These are phyloP conservation scores for Lasioglossum zephyrum DNA, from an alignment of 2,888 invertebrate species.

Conservation along the genomic window DNA sequence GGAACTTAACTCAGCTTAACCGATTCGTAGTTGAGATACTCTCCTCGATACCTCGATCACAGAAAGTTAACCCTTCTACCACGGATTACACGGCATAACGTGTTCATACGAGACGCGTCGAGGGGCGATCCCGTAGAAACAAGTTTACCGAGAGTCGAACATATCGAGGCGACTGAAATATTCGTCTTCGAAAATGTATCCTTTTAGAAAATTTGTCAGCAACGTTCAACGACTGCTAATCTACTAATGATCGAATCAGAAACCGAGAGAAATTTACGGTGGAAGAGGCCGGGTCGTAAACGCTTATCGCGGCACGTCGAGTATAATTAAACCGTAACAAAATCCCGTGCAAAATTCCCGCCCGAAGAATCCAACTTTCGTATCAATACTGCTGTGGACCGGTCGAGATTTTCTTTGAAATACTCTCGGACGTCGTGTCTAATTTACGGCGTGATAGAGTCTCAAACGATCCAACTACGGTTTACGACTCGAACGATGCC, in stretches of 20 bases:
- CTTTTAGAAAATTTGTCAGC: neutral
- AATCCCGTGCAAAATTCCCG: neutral
- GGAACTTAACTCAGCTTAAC: conserved; percentile 50
- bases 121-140: conserved; percentile 23
- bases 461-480: conserved; percentile 56
- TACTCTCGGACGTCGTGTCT: conserved; percentile 49
- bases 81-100: neutral
- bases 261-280: neutral
- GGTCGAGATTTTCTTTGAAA: conserved; percentile 45
- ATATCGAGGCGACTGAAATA: neutral
- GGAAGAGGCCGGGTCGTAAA: conserved; percentile 19
- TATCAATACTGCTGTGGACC: conserved; percentile 18
- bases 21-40: conserved; percentile 43
- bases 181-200: neutral
- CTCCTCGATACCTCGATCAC: conserved; percentile 45
- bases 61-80: conserved; percentile 38
- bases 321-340: conserved; percentile 40
- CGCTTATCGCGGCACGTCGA: neutral
- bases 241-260: neutral
- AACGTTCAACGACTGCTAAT: neutral
- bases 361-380: conserved; percentile 13
- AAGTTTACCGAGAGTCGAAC: conserved; percentile 19
- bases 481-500: conserved; percentile 64
- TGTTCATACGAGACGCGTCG: neutral
- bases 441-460: conserved; percentile 63